These are phyloP conservation scores for Atherinosoma microstoma DNA, from an alignment of 2,797 vertebrate species.

Conservation along the genomic window DNA sequence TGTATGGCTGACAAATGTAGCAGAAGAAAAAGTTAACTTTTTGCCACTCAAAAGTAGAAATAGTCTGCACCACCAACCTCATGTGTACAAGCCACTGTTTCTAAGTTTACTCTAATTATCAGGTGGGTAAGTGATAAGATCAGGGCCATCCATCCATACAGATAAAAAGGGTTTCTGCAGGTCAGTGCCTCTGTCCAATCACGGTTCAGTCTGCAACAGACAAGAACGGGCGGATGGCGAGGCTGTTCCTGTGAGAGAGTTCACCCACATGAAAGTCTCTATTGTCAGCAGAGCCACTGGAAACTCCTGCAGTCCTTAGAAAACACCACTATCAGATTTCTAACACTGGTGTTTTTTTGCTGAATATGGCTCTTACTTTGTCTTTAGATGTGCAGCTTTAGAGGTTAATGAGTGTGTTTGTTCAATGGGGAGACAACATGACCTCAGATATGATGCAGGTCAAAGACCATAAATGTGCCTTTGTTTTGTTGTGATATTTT, in stretches of 20 bases:
- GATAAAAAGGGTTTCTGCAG: constrained; percentile 46
- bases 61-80: not conserved
- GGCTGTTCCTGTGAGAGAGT: constrained; percentile 33
- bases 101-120: constrained; percentile 32
- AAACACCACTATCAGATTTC: constrained; percentile 44
- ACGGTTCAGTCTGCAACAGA: constrained; percentile 43
- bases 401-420: constrained; percentile 1
- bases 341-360: constrained; percentile 9
- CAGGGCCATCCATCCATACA: constrained; percentile 7
- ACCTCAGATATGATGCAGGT: not conserved
- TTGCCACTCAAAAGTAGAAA: too few relatives aligned
- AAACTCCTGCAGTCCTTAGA: constrained; percentile 33
- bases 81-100: not conserved
- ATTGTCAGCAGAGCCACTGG: constrained; percentile 42
- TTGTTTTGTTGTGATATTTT: not conserved
- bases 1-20: not conserved
- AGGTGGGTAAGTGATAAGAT: constrained; percentile 34
- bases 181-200: constrained; percentile 27
- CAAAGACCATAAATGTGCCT: not conserved
- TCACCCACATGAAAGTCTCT: constrained; percentile 33
- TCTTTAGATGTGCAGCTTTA: not conserved
- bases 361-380: not conserved
- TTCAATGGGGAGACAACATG: not conserved
- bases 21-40: not conserved
- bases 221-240: constrained; percentile 16